Base-by-base conservation (phyloP, 1,140 invertebrate genomes). In the Agrypnia vestita region DNA sequence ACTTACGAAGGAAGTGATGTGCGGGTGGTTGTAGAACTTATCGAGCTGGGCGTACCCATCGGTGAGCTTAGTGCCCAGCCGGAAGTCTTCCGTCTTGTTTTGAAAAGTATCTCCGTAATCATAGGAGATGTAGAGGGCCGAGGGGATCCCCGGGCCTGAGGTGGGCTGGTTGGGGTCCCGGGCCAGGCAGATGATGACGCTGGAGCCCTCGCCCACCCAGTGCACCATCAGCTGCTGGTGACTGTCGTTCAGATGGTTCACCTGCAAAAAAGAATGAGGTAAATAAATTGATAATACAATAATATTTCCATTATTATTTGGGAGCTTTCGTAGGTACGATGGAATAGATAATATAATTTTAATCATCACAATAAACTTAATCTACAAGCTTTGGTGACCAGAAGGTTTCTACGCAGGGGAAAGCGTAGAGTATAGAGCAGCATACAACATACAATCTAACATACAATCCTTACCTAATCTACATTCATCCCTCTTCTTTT, bases 151-250 rank as follows among this genome's bases (percentile, higher is more conserved):
- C 4, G 85, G 80, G 46, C 87, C 87, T 82, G 88, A 89, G 62
- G 86, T 84, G 15, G 87, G 84, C 15, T 89, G 90, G 69, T 88
- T 87, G 15, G 92, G 92, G 85, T 96, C 94, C 85, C 93, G 90
- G 1, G 96, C 95, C 64, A 97, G 88, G 84, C 96, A 97, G 75
- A 97, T 94, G 78, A 97, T 95, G 11, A 97, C 95, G 87, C 95
- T 92, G 56, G 95, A 96, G 17, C 92, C 93, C 85, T 95, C 93
- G 25, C 96, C 96, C 43, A 96, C 95, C 96, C 96, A 97, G 88
- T 97, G 94, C 0, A 97, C 95, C 91, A 97, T 94, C 83, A 97
- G 87, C 85, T 96, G 95, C 83, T 95, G 94, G 86, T 97, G 96
- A 71, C 92, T 94, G 86, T 97, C 96, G 89, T 96, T 95, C 10